Conservation (phyloP, 2,888 invertebrate genomes). For the Parapristionchus giblindavisi region DNA sequence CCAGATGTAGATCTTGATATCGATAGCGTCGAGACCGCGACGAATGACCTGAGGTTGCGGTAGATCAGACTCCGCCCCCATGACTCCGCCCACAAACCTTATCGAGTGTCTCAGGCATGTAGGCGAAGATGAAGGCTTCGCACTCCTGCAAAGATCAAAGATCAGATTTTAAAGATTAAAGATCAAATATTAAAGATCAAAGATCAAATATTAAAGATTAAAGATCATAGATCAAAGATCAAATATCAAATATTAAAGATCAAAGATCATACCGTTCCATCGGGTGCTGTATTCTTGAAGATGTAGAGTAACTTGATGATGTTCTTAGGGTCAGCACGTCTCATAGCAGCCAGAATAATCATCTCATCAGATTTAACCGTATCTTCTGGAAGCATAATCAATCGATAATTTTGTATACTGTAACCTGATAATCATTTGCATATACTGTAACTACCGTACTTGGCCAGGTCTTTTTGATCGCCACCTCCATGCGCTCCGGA, state of each 20-base stretch:
- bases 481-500: slow-evolving; percentile 41
- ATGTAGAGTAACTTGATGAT: slow-evolving; percentile 39
- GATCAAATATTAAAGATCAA: not conserved
- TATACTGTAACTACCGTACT: not conserved
- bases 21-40: slow-evolving; percentile 41
- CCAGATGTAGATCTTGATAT: slow-evolving; percentile 53
- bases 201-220: not conserved
- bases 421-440: not conserved
- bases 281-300: slow-evolving; percentile 30
- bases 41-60: slow-evolving; percentile 27
- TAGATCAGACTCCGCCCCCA: not conserved
- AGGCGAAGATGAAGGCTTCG: slow-evolving; percentile 37
- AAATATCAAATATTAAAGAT: not conserved
- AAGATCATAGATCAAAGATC: not conserved
- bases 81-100: slow-evolving; percentile 23
- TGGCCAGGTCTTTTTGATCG: slow-evolving; percentile 52
- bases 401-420: not conserved
- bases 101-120: slow-evolving; percentile 38
- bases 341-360: slow-evolving; percentile 38
- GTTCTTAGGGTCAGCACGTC: slow-evolving; percentile 18
- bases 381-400: slow-evolving; percentile 5
- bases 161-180: not conserved
- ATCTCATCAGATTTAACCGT: slow-evolving; percentile 26
- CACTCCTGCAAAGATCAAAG: slow-evolving; percentile 32
- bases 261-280: slow-evolving; percentile 3